These are phyloP conservation scores for Blastobasis adustella DNA, from an alignment of 2,888 invertebrate species.

Conservation along the genomic window DNA sequence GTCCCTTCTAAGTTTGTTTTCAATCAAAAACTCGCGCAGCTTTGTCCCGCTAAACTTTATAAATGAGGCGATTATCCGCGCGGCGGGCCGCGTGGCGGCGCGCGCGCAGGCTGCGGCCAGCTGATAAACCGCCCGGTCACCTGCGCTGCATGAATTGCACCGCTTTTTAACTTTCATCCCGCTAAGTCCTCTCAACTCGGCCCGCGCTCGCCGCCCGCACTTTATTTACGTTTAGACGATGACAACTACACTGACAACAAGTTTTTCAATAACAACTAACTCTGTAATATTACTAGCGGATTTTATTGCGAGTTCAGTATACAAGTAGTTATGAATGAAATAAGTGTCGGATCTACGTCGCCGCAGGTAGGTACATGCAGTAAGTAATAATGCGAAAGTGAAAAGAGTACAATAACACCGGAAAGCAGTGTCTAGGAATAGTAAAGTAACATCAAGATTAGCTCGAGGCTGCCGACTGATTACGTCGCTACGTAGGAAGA, in stretches of 20 bases:
- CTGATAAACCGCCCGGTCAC: slow-evolving; percentile 71
- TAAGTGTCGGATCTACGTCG: too few species aligned
- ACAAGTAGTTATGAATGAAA: too few species aligned
- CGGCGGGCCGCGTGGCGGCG: slow-evolving; percentile 25
- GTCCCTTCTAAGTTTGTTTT: slow-evolving; percentile 76
- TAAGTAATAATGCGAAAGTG: slow-evolving; percentile 34
- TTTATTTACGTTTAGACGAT: slow-evolving; percentile 66
- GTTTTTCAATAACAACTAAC: too few species aligned
- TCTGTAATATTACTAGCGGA: too few species aligned
- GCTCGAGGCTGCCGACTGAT: slow-evolving; percentile 63
- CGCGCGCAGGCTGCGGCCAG: slow-evolving; percentile 42
- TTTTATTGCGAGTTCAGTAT: too few species aligned
- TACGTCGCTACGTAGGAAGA: slow-evolving; percentile 54
- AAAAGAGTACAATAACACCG: slow-evolving; percentile 53
- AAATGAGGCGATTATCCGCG: slow-evolving; percentile 74
- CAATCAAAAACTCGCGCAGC: slow-evolving; percentile 74
- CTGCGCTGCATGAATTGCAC: slow-evolving; percentile 70
- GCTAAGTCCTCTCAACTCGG: slow-evolving; percentile 59
- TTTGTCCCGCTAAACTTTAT: slow-evolving; percentile 74
- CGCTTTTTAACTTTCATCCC: slow-evolving; percentile 71
- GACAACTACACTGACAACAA: slow-evolving; percentile 47
- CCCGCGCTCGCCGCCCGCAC: slow-evolving; percentile 38
- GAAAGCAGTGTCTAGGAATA: slow-evolving; percentile 44
- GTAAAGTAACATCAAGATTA: slow-evolving; percentile 54
- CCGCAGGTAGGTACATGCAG: neutral